Percentiles rank a stretch among this genome's conserved stretches.
Evolutionary conservation across 2,113 vertebrate species (phyloP).

Genomic region (Epinephelus cyanopodus): DNA sequence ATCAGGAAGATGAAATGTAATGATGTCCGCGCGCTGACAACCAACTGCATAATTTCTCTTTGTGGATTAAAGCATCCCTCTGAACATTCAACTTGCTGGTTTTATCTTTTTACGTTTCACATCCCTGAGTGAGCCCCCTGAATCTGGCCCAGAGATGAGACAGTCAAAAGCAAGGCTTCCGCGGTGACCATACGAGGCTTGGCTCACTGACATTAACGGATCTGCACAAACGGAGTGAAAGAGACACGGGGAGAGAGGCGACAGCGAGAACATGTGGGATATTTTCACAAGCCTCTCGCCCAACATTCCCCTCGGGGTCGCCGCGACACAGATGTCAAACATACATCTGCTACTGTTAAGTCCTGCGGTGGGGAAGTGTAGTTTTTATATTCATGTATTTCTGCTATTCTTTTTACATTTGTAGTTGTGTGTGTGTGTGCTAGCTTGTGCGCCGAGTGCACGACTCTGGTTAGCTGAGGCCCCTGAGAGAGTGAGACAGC

Average conservation of each 20-base stretch:
- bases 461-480: constrained; percentile 48
- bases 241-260: constrained; percentile 51
- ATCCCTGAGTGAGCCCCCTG: constrained; percentile 67
- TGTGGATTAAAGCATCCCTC: constrained; percentile 32
- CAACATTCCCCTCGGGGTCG: constrained; percentile 49
- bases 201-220: constrained; percentile 67
- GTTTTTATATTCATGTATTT: constrained; percentile 46
- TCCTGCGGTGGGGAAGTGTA: constrained; percentile 46
- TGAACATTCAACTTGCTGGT: constrained; percentile 45
- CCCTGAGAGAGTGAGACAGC: constrained; percentile 80
- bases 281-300: constrained; percentile 60
- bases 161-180: constrained; percentile 78
- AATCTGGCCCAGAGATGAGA: constrained; percentile 73
- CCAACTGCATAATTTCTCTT: constrained; percentile 39
- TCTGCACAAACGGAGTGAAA: constrained; percentile 43
- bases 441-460: constrained; percentile 55
- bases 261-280: constrained; percentile 52
- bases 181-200: constrained; percentile 67
- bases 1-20: constrained; percentile 63
- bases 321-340: constrained; percentile 69
- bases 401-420: constrained; percentile 40
- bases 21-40: constrained; percentile 41
- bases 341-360: constrained; percentile 66
- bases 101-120: constrained; percentile 32
- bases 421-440: constrained; percentile 45